phyloP scores from a whole-genome alignment of 1,140 invertebrate species.

The Sitobion miscanthi region DNA sequence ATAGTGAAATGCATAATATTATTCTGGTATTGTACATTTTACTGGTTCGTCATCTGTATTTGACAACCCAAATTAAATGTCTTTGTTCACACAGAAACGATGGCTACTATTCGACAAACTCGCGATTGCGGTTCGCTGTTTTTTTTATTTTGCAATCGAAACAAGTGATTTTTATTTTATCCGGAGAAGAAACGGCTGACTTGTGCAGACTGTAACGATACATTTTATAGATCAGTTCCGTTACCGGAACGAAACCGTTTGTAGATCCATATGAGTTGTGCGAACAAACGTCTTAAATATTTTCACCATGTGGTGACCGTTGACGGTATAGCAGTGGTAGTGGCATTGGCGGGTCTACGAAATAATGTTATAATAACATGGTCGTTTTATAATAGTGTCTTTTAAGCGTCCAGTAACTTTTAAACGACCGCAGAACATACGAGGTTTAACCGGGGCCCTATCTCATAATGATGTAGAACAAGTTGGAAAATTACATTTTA shows the following conservation, averaged over 20 bases:
- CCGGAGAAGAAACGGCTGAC: not conserved
- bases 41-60: not conserved
- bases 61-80: not conserved
- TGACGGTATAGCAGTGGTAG: not conserved
- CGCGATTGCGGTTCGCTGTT: not conserved
- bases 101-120: not conserved
- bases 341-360: not conserved
- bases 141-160: not conserved
- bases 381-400: not conserved
- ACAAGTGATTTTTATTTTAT: not conserved
- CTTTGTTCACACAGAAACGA: not conserved
- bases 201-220: not conserved
- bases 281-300: not conserved
- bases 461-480: constrained; percentile 9
- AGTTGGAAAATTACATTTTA: constrained; percentile 19
- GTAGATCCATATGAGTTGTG: not conserved
- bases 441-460: not conserved
- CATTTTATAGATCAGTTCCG: not conserved
- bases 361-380: constrained; percentile 3
- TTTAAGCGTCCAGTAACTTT: constrained; percentile 41
- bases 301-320: not conserved
- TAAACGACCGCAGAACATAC: not conserved
- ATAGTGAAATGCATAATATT: not conserved
- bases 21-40: not conserved
- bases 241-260: not conserved